Evolutionary conservation across 2,113 vertebrate genomes (phyloP).

Genomic region (Labeo rohita): DNA sequence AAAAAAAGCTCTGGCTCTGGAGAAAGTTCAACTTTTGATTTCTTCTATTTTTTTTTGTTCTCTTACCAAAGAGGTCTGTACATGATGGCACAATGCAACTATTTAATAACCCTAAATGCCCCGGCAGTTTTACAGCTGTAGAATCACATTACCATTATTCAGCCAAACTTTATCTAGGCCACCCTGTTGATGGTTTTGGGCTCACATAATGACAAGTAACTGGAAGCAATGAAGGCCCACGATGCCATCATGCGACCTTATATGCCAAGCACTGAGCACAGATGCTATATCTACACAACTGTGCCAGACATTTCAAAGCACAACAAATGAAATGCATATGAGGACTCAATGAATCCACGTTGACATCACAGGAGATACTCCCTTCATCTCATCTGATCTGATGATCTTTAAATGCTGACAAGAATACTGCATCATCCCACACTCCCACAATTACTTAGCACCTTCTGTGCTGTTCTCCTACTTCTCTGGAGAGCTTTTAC

Average conservation of each 20-base stretch:
- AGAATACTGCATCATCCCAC: background rate
- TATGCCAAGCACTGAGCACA: constrained; percentile 46
- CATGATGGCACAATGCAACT: background rate
- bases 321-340: constrained; percentile 51
- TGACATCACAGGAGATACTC: constrained; percentile 17
- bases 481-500: background rate
- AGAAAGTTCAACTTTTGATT: background rate
- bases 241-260: constrained; percentile 17
- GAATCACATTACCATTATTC: constrained; percentile 8
- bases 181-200: constrained; percentile 23
- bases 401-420: constrained; percentile 21
- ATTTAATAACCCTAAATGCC: background rate
- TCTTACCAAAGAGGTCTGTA: background rate
- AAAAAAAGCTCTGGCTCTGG: background rate
- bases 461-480: background rate
- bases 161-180: background rate
- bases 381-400: constrained; percentile 28
- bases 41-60: background rate
- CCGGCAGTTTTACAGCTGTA: constrained; percentile 9
- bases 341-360: background rate
- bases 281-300: constrained; percentile 38
- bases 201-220: constrained; percentile 17
- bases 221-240: constrained; percentile 22
- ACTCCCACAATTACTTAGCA: constrained; percentile 15
- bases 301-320: background rate